Base-by-base conservation (phyloP, 2,113 vertebrate genomes). In the Struthidea cinerea region DNA sequence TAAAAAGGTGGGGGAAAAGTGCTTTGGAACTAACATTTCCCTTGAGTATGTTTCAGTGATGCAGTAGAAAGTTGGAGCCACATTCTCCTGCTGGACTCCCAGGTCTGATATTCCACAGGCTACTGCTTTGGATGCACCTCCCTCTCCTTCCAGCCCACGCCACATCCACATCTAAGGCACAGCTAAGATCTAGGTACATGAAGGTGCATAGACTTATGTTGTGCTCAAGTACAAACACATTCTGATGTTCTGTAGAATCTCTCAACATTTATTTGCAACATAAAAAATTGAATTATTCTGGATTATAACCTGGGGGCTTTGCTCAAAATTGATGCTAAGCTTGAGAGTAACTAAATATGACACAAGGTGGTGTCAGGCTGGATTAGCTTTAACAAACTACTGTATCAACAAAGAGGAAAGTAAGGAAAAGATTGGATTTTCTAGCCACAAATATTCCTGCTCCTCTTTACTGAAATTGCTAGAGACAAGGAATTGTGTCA, bases 341-440 rank as follows among this genome's bases (percentile, higher is more conserved):
- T 52, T 19, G 30, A 88, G 39, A 59, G 41, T 71, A 90, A 94
- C 76, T 92, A 79, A 83, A 83, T 23, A 47, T 32, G 79, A 68
- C 67, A 76, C 44, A 64, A 86, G 44, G 63, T 80, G 27, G 22
- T 80, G 67, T 92, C 93, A 90, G 33, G 53, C 28, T 88, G n/a
- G 33, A 94, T 92, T 88, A 90, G 11, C 13, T 86, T 90, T 85
- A 84, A 57, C 24, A 63, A 84, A 57, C 42, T 52, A 42, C 44
- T 61, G 13, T 26, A 83, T 60, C 57, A 85, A 87, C 85, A 75
- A 79, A 67, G 63, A 56, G 28, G 32, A 70, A 88, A 85, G 57
- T 28, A 59, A 49, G 21, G 26, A 39, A 89, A 79, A 80, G 7
- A 68, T 3, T 47, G 10, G 11, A 19, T 87, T 89, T 87, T 49